These are phyloP conservation scores for Formicarius rufipectus DNA, from an alignment of 2,113 vertebrate genomes.

Conservation along the genomic window DNA sequence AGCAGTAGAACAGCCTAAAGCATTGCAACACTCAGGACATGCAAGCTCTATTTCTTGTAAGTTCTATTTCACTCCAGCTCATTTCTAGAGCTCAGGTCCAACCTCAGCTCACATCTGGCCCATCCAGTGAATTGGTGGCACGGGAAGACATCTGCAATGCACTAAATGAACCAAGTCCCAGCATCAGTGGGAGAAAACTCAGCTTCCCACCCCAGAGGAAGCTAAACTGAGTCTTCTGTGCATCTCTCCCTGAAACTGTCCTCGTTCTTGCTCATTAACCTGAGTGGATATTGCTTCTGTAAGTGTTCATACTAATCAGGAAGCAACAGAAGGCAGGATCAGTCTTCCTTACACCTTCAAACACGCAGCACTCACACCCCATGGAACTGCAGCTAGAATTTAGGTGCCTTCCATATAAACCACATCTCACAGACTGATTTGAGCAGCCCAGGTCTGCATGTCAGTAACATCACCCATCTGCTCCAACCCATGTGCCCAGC, in stretches of 20 bases:
- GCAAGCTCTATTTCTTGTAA: neutral
- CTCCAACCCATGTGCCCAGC: fast-evolving
- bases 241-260: fast-evolving
- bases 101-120: neutral
- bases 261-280: neutral
- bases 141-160: fast-evolving
- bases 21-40: neutral
- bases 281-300: neutral
- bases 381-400: neutral
- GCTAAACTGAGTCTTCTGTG: neutral
- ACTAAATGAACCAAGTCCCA: neutral
- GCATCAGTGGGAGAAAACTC: neutral
- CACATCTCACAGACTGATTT: neutral
- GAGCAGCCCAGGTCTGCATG: neutral
- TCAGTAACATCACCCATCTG: neutral
- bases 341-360: neutral
- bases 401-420: no score
- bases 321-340: neutral
- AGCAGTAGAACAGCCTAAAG: neutral
- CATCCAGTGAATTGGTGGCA: fast-evolving
- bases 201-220: neutral
- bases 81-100: neutral
- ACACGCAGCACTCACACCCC: no score
- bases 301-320: neutral
- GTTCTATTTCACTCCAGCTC: neutral